These are phyloP conservation scores for Melanotaenia boesemani DNA, from an alignment of 2,797 vertebrate genomes.

Conservation along the genomic window DNA sequence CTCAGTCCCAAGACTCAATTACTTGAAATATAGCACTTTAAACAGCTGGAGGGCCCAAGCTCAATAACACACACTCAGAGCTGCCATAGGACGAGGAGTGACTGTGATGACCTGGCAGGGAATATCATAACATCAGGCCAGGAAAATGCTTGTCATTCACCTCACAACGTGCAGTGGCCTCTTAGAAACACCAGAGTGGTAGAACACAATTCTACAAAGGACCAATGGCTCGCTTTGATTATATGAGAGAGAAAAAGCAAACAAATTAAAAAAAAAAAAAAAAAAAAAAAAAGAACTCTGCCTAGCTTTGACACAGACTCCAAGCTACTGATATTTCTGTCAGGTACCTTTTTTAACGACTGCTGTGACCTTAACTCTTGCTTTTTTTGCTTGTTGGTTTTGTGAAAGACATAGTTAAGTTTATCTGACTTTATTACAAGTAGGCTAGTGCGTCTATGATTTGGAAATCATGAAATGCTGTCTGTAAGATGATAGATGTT, in stretches of 20 bases:
- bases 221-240: constrained; percentile 24
- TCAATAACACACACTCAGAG: constrained; percentile 69
- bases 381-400: constrained; percentile 10
- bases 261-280: no score
- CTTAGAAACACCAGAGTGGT: constrained; percentile 16
- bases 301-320: constrained; percentile 3
- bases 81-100: constrained; percentile 53
- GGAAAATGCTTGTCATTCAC: constrained; percentile 71
- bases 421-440: constrained; percentile 35
- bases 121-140: constrained; percentile 70
- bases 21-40: constrained; percentile 69
- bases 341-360: constrained; percentile 42
- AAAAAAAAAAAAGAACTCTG: constrained; percentile 20
- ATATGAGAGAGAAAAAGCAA: constrained; percentile 4
- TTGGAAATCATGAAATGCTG: constrained; percentile 60
- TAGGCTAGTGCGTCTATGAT: constrained; percentile 47
- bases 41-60: constrained; percentile 72
- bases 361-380: constrained; percentile 18
- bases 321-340: constrained; percentile 44
- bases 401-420: constrained; percentile 29
- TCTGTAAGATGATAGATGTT: constrained; percentile 64
- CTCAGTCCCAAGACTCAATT: constrained; percentile 64
- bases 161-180: constrained; percentile 51
- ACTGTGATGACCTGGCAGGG: constrained; percentile 55
- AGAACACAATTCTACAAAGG: constrained; percentile 18